Evolutionary conservation across 2,113 vertebrate species (phyloP).

Genomic region (Tringa solitaria): DNA sequence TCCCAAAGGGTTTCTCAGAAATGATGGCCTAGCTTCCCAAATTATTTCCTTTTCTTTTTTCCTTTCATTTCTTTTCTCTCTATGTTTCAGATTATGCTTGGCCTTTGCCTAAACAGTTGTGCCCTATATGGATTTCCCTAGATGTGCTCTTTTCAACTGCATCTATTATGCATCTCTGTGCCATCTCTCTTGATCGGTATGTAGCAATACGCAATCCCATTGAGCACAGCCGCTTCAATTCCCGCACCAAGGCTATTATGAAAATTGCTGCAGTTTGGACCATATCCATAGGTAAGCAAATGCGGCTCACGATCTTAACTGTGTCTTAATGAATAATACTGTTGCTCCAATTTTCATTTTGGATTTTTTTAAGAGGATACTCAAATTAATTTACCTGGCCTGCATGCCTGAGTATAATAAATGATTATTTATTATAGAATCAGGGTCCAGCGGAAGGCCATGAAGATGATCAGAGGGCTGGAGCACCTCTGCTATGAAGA

Average conservation of each 20-base stretch:
- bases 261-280: constrained; percentile 99
- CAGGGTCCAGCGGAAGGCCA: no score
- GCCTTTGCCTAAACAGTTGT: constrained; percentile 91
- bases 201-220: constrained; percentile 98
- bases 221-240: constrained; percentile 99
- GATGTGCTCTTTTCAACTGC: constrained; percentile 98
- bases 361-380: neutral
- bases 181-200: constrained; percentile 98
- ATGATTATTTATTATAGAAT: neutral
- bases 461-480: no score
- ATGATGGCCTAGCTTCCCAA: neutral
- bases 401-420: neutral
- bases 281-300: constrained; percentile 91
- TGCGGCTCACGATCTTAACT: neutral
- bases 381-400: constrained; percentile 4
- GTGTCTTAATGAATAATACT: constrained; percentile 24
- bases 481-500: no score
- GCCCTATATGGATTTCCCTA: constrained; percentile 98
- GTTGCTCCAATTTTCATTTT: constrained; percentile 24
- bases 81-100: constrained; percentile 90
- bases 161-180: constrained; percentile 99
- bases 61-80: constrained; percentile 66
- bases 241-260: constrained; percentile 97
- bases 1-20: neutral
- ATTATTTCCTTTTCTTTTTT: constrained; percentile 49